Evolutionary conservation across 2,113 vertebrate genomes (phyloP).

Genomic region (Grammomys dolichurus): DNA sequence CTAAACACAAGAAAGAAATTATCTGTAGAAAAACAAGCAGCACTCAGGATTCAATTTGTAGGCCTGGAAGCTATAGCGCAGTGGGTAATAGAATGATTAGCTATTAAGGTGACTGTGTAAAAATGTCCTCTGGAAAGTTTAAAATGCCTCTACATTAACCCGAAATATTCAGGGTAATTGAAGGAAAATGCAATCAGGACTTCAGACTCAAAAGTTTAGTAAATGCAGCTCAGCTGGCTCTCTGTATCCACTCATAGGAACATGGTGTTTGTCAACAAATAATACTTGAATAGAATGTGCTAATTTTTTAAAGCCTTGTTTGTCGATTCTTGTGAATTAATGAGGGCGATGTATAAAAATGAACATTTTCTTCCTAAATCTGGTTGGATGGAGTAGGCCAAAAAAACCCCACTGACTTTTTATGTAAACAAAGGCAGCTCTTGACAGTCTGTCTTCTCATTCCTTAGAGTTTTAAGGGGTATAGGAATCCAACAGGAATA

Average conservation of each 20-base stretch:
- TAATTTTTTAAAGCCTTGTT: conserved; percentile 52
- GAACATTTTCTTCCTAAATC: conserved; percentile 37
- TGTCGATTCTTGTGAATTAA: conserved; percentile 66
- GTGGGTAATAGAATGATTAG: neutral
- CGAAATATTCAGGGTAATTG: neutral
- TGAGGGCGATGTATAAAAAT: conserved; percentile 42
- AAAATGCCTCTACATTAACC: conserved; percentile 6
- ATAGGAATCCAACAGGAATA: conserved; percentile 75
- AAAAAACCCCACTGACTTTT: conserved; percentile 61
- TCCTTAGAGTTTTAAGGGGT: conserved; percentile 60
- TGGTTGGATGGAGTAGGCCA: conserved; percentile 50
- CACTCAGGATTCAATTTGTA: neutral
- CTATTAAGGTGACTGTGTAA: neutral
- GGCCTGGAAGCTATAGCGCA: neutral
- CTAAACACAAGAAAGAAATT: neutral
- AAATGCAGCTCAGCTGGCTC: neutral
- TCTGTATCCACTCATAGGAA: conserved; percentile 11
- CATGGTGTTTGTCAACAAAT: neutral
- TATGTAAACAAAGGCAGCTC: conserved; percentile 35
- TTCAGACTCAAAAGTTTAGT: conserved; percentile 29
- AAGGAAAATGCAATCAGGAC: conserved; percentile 13
- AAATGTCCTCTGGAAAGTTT: neutral
- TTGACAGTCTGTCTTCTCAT: conserved; percentile 57
- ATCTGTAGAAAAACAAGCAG: neutral
- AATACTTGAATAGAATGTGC: conserved; percentile 42